Evolutionary conservation across 2,797 vertebrate genomes (phyloP).

Genomic region (Morelia viridis): DNA sequence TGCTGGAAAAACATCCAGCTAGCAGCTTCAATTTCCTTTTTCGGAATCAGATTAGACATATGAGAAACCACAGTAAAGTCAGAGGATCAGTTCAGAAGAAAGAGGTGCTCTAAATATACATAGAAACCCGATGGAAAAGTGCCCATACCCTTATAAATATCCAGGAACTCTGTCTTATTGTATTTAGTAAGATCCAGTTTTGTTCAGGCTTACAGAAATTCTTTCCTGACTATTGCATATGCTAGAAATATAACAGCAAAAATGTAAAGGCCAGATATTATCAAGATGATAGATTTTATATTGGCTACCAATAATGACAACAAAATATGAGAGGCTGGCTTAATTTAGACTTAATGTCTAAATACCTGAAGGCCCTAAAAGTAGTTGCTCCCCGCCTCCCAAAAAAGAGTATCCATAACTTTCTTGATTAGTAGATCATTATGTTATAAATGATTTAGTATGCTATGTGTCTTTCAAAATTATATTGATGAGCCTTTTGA

Average conservation of each 20-base stretch:
- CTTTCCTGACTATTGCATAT: conserved; percentile 34
- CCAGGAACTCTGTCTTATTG: neutral
- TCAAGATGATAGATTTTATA: conserved; percentile 61
- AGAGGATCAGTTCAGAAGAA: conserved; percentile 23
- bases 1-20: conserved; percentile 11
- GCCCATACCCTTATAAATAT: neutral
- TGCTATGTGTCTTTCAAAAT: conserved; percentile 32
- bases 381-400: conserved; percentile 26
- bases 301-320: conserved; percentile 48
- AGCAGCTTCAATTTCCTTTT: conserved; percentile 16
- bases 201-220: conserved; percentile 44
- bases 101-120: neutral
- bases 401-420: conserved; percentile 54
- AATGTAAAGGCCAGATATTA: conserved; percentile 64
- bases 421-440: conserved; percentile 44
- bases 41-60: conserved; percentile 3
- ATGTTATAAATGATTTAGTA: conserved; percentile 52
- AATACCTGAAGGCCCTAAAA: conserved; percentile 50
- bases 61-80: conserved; percentile 34
- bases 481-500: conserved; percentile 54
- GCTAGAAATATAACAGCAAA: conserved; percentile 47
- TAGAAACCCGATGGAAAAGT: neutral
- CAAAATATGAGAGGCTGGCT: conserved; percentile 31
- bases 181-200: conserved; percentile 38
- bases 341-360: conserved; percentile 33